Conservation (phyloP, 2,888 invertebrate genomes). For the Caenorhabditis parvicauda region DNA sequence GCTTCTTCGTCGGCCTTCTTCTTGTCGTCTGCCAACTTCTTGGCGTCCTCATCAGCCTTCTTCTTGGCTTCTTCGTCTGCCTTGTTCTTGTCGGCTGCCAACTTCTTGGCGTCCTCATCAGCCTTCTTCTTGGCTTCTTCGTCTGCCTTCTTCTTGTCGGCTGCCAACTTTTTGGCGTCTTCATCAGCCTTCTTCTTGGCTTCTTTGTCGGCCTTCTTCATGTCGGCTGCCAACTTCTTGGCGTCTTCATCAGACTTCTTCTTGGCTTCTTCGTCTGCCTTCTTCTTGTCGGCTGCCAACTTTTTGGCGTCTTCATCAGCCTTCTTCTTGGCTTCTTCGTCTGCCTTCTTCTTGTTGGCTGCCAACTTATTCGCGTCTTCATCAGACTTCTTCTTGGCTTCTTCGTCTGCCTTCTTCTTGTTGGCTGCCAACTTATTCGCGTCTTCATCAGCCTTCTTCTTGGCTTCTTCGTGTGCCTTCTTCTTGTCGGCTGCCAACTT, state of each 20-base stretch:
- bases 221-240: too few relatives aligned
- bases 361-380: not conserved
- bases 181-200: not conserved
- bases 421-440: not conserved
- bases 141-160: not conserved
- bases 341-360: not conserved
- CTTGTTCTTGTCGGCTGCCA: constrained; percentile 12
- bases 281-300: not conserved
- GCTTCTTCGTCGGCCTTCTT: constrained; percentile 5
- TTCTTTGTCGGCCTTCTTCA: constrained; percentile 10
- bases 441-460: constrained; percentile 5
- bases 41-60: not conserved
- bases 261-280: constrained; percentile 1
- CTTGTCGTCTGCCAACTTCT: constrained; percentile 8
- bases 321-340: not conserved
- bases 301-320: constrained; percentile 5
- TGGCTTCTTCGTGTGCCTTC: constrained; percentile 6
- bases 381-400: not conserved
- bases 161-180: not conserved
- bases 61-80: constrained; percentile 3
- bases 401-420: not conserved
- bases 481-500: constrained; percentile 7
- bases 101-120: constrained; percentile 14
- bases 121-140: constrained; percentile 4
- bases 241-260: constrained; percentile 13